Percentiles rank a stretch among this genome's conserved stretches.
phyloP scores from a whole-genome alignment of 2,797 vertebrate species.

The Notolabrus celidotus region DNA sequence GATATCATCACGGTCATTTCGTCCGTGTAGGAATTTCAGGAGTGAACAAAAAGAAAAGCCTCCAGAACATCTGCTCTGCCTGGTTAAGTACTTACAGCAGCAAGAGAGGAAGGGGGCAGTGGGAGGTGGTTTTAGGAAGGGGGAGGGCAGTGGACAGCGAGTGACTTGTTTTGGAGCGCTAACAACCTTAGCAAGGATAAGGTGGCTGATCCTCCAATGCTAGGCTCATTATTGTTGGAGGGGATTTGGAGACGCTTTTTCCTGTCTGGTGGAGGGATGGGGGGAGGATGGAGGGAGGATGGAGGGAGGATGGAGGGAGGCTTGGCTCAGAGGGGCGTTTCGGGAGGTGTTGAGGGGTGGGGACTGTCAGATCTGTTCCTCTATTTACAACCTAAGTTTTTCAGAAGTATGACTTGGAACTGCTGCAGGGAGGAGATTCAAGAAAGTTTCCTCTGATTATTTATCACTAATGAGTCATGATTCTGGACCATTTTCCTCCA shows the following conservation, averaged over 20 bases:
- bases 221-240: constrained; percentile 81
- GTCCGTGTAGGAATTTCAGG: constrained; percentile 11
- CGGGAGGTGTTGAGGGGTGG: too few relatives aligned
- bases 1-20: constrained; percentile 52
- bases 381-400: too few relatives aligned
- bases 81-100: constrained; percentile 77
- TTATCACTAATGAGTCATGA: too few relatives aligned
- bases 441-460: too few relatives aligned
- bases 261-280: constrained; percentile 53
- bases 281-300: background rate
- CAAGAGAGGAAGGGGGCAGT: background rate
- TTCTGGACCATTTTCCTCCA: too few relatives aligned
- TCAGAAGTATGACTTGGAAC: too few relatives aligned
- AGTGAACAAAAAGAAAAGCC: constrained; percentile 7
- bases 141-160: constrained; percentile 6
- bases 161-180: constrained; percentile 73
- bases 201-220: constrained; percentile 76
- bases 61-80: constrained; percentile 77
- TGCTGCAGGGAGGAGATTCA: too few relatives aligned
- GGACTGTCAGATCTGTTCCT: background rate
- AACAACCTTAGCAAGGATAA: constrained; percentile 83
- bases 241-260: constrained; percentile 77
- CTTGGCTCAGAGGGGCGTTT: background rate
- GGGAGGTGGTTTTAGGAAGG: background rate
- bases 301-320: background rate